These are phyloP conservation scores for Tragelaphus strepsiceros DNA, from an alignment of 2,113 vertebrate species.

Conservation along the genomic window DNA sequence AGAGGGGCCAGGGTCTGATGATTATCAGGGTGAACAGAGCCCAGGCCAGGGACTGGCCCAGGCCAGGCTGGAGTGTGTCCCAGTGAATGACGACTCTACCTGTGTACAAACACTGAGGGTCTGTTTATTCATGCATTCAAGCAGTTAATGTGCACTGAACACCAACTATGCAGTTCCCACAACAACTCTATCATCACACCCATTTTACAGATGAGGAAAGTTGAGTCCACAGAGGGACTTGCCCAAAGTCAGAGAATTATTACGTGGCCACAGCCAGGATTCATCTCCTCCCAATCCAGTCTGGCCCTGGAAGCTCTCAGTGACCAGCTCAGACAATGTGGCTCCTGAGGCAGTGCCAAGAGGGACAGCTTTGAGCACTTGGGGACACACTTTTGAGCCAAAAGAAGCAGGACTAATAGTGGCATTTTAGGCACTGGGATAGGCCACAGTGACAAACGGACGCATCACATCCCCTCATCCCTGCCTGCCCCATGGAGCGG, in stretches of 20 bases:
- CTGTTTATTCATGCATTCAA: background rate
- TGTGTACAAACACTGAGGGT: background rate
- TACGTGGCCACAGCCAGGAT: background rate
- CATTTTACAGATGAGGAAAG: background rate
- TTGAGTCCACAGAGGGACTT: background rate
- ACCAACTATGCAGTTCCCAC: background rate
- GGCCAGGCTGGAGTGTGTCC: background rate
- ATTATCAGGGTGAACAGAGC: background rate
- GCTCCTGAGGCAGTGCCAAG: background rate
- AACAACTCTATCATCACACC: background rate
- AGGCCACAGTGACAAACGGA: background rate
- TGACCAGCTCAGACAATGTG: background rate
- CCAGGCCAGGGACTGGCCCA: background rate
- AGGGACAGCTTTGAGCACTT: background rate
- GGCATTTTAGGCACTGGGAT: background rate
- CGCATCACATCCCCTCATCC: background rate
- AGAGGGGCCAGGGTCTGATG: background rate
- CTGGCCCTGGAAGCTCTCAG: background rate
- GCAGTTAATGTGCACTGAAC: background rate
- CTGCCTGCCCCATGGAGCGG: conserved; percentile 1
- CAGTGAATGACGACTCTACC: background rate
- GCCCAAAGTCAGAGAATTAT: background rate
- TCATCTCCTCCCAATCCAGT: background rate
- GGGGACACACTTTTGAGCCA: background rate
- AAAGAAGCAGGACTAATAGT: background rate